Base-by-base conservation (phyloP, 2,888 invertebrate species). In the Baccha elongata region DNA sequence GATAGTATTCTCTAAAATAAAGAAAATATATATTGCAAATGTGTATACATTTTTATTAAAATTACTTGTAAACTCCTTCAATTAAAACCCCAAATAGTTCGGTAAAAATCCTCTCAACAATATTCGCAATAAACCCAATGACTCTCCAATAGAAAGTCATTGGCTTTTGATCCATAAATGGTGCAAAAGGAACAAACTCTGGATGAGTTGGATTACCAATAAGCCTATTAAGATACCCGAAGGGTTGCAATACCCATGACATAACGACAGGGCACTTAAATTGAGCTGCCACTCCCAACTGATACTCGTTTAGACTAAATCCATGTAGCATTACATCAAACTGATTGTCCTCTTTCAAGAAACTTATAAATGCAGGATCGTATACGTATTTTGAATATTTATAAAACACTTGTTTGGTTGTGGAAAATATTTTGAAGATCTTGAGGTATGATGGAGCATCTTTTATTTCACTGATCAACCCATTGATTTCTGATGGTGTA, bases 261-360 rank as follows among this genome's bases (percentile, higher is more conserved):
- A 87, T 21, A 2, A 86, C 85, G 0, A 85, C 55, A 2, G 88
- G 87, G 37, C 87, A 87, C 19, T 87, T 85, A 42, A 87, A 88
- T 72, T 87, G 88, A 0, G 85, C 86, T 0, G 86, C 87, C 21
- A 87, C 21, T 2, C 88, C 88, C 19, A 87, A 62, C 19, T 86
- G 75, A 21, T 84, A 85, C 5, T 87, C 87, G 58, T 80, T 84
- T 7, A 85, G 72, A 1, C 85, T 50, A 71, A 85, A 86, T 10
- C 87, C 88, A 11, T 85, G 64, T 4, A 87, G 23, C 40, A 88
- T 81, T 4, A 88, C 76, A 79, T 87, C 87, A 32, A 87, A 88
- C 13, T 86, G 75, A 42, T 86, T 85, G 32, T 29, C 86, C 1
- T 80, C 75, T 48, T 85, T 68, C 48, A 87, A 74, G 3, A 87